Evolutionary conservation across 2,797 vertebrate species (phyloP).

Genomic region (Peromyscus melanophrys): DNA sequence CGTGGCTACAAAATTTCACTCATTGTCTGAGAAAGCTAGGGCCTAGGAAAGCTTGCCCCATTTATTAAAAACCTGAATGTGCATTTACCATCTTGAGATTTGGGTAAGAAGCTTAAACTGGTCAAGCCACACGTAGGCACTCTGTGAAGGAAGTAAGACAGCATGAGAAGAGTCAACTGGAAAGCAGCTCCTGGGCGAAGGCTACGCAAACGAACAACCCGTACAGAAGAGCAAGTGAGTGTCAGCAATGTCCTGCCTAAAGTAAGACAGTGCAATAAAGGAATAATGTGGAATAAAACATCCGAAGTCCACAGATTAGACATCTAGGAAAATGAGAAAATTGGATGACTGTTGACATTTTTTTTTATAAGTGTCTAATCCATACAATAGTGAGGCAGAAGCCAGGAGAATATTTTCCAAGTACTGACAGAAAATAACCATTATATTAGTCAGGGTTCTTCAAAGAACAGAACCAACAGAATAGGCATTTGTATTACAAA

Average conservation of each 20-base stretch:
- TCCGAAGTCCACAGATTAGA: neutral
- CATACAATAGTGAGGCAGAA: neutral
- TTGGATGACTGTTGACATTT: too few species aligned
- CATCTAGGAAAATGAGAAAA: neutral
- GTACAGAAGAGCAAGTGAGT: neutral
- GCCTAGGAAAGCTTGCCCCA: neutral
- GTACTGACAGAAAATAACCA: neutral
- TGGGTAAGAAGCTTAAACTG: neutral
- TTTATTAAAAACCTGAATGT: neutral
- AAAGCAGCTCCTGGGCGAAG: neutral
- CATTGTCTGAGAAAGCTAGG: neutral
- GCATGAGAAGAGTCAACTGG: too few species aligned
- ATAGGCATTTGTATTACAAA: neutral
- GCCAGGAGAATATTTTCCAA: neutral
- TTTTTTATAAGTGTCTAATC: neutral
- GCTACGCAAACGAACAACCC: too few species aligned
- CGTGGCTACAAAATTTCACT: neutral
- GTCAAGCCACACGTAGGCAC: neutral
- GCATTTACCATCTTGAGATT: neutral
- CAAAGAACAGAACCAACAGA: neutral
- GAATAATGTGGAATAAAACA: neutral
- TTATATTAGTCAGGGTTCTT: neutral
- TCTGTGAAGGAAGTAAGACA: neutral
- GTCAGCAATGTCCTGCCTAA: neutral
- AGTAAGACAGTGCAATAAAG: neutral